These are phyloP conservation scores for Hetaerina titia DNA, from an alignment of 2,888 invertebrate species.

Conservation along the genomic window DNA sequence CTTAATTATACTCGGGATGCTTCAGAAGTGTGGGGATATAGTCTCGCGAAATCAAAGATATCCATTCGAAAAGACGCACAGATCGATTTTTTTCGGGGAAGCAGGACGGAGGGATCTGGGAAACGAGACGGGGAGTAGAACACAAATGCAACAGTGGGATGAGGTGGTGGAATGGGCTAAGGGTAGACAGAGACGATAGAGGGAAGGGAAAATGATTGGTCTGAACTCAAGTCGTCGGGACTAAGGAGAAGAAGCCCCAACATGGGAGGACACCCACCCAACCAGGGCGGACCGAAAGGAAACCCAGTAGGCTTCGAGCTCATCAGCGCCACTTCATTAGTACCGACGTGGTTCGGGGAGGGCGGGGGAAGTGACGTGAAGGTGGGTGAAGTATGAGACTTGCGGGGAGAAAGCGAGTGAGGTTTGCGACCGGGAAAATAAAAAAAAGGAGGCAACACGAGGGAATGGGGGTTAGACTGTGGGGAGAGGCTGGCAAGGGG, in stretches of 20 bases:
- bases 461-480: not conserved
- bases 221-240: not conserved
- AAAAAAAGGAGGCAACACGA: not conserved
- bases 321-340: conserved; percentile 50
- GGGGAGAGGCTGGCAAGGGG: not conserved
- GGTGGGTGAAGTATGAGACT: conserved; percentile 5
- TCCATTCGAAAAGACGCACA: not conserved
- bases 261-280: not conserved
- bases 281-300: not conserved
- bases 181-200: not conserved
- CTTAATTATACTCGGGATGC: no score
- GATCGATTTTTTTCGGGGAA: not conserved
- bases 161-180: not conserved
- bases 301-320: not conserved
- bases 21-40: not conserved
- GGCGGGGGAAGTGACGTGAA: not conserved
- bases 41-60: not conserved
- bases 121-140: not conserved
- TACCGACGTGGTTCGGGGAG: not conserved
- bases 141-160: not conserved
- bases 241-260: conserved; percentile 20
- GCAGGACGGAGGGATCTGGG: not conserved
- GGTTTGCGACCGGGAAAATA: not conserved
- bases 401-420: conserved; percentile 27
- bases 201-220: not conserved